Base-by-base conservation (phyloP, 2,888 invertebrate genomes). In the Trissolcus japonicus region DNA sequence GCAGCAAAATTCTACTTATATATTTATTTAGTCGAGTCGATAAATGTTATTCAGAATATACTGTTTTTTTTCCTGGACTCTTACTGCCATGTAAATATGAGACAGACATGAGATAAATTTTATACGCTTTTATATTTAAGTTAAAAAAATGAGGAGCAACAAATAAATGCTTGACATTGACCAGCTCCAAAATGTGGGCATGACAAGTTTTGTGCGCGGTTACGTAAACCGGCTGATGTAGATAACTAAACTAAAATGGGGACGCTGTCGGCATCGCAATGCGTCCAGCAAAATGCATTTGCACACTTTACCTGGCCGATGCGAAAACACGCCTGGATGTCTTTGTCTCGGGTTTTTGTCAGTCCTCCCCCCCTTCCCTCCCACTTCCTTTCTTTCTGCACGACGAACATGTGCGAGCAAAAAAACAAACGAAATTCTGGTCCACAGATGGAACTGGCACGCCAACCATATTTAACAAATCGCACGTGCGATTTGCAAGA, bases 151-250 rank as follows among this genome's bases (percentile, higher is more conserved):
- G 9, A 19, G 51, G 14, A 19, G 19, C 66, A 55, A 54, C 62
- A 71, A 69, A 65, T 60, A 21, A 67, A 68, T 69, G 80, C 62
- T 79, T 54, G 66, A 71, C 80, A 82, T 82, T 83, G 82, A 82
- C 82, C 81, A 81, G 82, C 78, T 82, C 85, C 85, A 80, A 87
- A 87, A 87, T 84, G 84, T 84, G 82, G 82, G 82, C 82, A n/a
- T 84, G 86, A 85, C 86, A 83, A 85, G 84, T 86, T 86, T 84
- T 35, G 35, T 35, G 82, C 82, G 85, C 82, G 86, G 86, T 88
- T 87, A 86, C 84, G 86, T 86, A 87, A 87, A 86, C 84, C 84
- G 85, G 82, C 85, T 84, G 86, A 86, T 86, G 86, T 83, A 84
- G 85, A 86, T 86, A 84, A 85, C 82, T 84, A 73, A 86, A 85